These are phyloP conservation scores for Beaufortia kweichowensis DNA, from an alignment of 2,113 vertebrate genomes.

Conservation along the genomic window DNA sequence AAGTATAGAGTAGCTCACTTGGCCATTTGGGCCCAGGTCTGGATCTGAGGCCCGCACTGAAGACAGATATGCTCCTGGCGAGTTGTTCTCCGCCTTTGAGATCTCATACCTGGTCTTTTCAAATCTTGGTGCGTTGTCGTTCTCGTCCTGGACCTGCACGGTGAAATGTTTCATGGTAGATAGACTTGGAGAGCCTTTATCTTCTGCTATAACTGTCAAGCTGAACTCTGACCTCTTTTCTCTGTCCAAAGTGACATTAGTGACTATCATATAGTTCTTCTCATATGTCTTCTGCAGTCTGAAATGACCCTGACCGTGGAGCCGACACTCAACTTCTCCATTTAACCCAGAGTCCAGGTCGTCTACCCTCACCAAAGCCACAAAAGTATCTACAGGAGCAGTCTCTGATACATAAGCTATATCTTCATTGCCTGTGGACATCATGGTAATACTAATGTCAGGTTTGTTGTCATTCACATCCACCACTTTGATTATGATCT, in stretches of 20 bases:
- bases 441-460: slow-evolving; percentile 89
- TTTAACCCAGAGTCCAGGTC: slow-evolving; percentile 91
- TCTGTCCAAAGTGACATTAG: slow-evolving; percentile 89
- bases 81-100: slow-evolving; percentile 93
- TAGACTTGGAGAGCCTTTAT: slow-evolving; percentile 87
- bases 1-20: slow-evolving; percentile 92
- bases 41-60: slow-evolving; percentile 89
- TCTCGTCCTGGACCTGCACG: slow-evolving; percentile 90
- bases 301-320: slow-evolving; percentile 91
- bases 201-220: slow-evolving; percentile 92
- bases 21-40: slow-evolving; percentile 89
- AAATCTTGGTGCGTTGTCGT: slow-evolving; percentile 94
- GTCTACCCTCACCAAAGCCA: slow-evolving; percentile 91
- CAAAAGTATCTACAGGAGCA: slow-evolving; percentile 86
- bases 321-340: slow-evolving; percentile 87
- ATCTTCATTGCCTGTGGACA: slow-evolving; percentile 89
- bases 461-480: slow-evolving; percentile 98
- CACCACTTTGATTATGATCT: slow-evolving; percentile 91
- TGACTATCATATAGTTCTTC: slow-evolving; percentile 95
- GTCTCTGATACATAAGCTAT: slow-evolving; percentile 87
- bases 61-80: slow-evolving; percentile 87
- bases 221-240: slow-evolving; percentile 94
- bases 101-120: slow-evolving; percentile 90
- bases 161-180: slow-evolving; percentile 93
- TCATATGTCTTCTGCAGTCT: slow-evolving; percentile 92